Evolutionary conservation across 23 tunicate species (phyloP).

Genomic region (Phallusia fumigata): DNA sequence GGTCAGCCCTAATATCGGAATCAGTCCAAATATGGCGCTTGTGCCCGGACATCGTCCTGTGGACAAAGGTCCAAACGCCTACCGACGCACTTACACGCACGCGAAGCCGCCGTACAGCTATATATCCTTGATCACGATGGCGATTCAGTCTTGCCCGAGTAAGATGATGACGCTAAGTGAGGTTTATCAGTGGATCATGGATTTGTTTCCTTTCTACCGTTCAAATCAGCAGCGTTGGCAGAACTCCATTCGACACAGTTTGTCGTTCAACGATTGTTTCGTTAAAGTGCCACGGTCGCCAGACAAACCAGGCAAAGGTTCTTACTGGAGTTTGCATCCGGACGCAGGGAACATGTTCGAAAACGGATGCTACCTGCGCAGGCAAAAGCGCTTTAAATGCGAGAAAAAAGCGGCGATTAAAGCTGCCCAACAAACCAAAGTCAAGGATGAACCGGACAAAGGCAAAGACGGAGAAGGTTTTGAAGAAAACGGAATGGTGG

Average conservation of each 20-base stretch:
- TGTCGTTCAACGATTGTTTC: slow-evolving; percentile 99
- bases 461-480: slow-evolving; percentile 36
- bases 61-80: slow-evolving; percentile 43
- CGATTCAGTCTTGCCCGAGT: slow-evolving; percentile 75
- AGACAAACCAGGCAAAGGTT: slow-evolving; percentile 98
- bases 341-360: slow-evolving; percentile 99
- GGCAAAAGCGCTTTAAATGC: slow-evolving; percentile 96
- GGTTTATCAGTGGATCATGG: slow-evolving; percentile 99
- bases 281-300: slow-evolving; percentile 96
- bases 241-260: slow-evolving; percentile 92
- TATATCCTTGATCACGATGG: slow-evolving; percentile 88
- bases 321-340: slow-evolving; percentile 98
- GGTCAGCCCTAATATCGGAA: slow-evolving; percentile 74
- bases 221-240: slow-evolving; percentile 99
- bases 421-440: slow-evolving; percentile 44
- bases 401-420: slow-evolving; percentile 74
- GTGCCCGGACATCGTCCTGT: slow-evolving; percentile 42
- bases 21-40: slow-evolving; percentile 77
- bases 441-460: slow-evolving; percentile 39
- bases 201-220: slow-evolving; percentile 92
- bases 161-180: slow-evolving; percentile 99
- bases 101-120: slow-evolving; percentile 96
- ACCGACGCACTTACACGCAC: slow-evolving; percentile 82
- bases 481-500: not conserved
- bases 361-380: slow-evolving; percentile 95